A percentile compares a stretch with the other conserved stretches of the same genome.
Evolutionary conservation across 2,797 vertebrate species (phyloP).

Genomic region (Benthosema pterotum): DNA sequence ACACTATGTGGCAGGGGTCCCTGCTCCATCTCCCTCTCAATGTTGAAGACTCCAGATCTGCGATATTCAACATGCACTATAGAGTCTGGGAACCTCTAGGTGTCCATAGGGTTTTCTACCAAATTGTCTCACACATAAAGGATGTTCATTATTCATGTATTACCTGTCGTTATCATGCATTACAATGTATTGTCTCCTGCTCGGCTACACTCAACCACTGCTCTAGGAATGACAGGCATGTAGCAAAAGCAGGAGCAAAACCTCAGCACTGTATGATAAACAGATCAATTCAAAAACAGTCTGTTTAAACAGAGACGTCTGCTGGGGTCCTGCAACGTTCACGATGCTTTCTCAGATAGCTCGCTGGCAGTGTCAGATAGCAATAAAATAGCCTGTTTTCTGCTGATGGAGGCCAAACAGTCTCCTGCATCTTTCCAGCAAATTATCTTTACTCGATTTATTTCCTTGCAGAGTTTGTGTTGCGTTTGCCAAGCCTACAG

Average conservation of each 20-base stretch:
- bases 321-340: constrained; percentile 11
- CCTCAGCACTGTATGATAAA: not conserved
- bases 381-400: constrained; percentile 47
- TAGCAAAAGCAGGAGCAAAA: constrained; percentile 5
- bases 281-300: constrained; percentile 6
- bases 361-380: constrained; percentile 30
- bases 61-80: too few relatives aligned
- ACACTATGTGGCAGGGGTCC: too few relatives aligned
- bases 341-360: constrained; percentile 27
- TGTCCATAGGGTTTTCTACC: too few relatives aligned
- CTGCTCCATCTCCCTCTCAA: too few relatives aligned
- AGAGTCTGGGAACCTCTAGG: too few relatives aligned
- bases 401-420: constrained; percentile 47
- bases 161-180: not conserved
- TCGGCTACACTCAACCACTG: too few relatives aligned
- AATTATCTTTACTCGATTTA: constrained; percentile 64
- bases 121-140: too few relatives aligned
- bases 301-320: constrained; percentile 1
- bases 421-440: constrained; percentile 42
- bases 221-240: constrained; percentile 1
- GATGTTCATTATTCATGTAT: too few relatives aligned
- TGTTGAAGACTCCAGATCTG: too few relatives aligned
- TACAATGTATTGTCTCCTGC: not conserved
- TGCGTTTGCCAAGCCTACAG: constrained; percentile 58
- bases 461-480: constrained; percentile 54